phyloP scores from a whole-genome alignment of 1,140 invertebrate genomes.

The Paracyclopina nana region DNA sequence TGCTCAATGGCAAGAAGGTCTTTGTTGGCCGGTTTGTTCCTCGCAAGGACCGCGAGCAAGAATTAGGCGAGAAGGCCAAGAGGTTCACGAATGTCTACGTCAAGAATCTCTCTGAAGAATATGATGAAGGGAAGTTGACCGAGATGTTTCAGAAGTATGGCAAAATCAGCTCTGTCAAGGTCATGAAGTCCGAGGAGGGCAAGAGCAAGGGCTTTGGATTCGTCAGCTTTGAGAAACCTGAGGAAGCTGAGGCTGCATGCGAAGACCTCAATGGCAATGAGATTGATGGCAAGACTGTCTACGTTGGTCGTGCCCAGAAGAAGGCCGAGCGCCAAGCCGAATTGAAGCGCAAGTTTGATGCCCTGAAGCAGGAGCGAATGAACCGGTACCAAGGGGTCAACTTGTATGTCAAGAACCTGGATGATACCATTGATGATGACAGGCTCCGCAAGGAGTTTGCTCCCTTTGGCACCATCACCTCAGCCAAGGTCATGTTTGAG shows the following conservation, averaged over 20 bases:
- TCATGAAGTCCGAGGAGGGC: constrained; percentile 75
- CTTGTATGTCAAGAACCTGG: constrained; percentile 94
- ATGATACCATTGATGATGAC: constrained; percentile 93
- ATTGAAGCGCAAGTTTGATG: constrained; percentile 85
- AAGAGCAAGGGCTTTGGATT: constrained; percentile 97
- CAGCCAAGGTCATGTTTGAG: constrained; percentile 51
- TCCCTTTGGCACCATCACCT: constrained; percentile 86
- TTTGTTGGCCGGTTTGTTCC: constrained; percentile 97
- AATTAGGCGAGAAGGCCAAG: constrained; percentile 90
- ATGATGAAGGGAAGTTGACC: constrained; percentile 74
- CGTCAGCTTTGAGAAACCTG: constrained; percentile 92
- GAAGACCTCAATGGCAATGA: constrained; percentile 65
- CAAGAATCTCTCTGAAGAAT: constrained; percentile 93
- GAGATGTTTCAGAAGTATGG: constrained; percentile 91
- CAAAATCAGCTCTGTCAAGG: constrained; percentile 75
- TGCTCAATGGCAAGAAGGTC: constrained; percentile 76
- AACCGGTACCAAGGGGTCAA: constrained; percentile 78
- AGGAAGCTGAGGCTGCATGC: constrained; percentile 79
- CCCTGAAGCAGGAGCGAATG: constrained; percentile 79
- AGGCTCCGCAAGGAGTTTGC: constrained; percentile 80
- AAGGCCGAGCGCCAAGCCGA: constrained; percentile 93
- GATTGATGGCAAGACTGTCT: constrained; percentile 36
- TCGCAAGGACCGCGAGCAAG: constrained; percentile 87
- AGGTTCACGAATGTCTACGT: constrained; percentile 98
- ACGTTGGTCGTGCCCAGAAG: constrained; percentile 94